Evolutionary conservation across 2,113 vertebrate genomes (phyloP).

Genomic region (Cochlearius cochlearius): DNA sequence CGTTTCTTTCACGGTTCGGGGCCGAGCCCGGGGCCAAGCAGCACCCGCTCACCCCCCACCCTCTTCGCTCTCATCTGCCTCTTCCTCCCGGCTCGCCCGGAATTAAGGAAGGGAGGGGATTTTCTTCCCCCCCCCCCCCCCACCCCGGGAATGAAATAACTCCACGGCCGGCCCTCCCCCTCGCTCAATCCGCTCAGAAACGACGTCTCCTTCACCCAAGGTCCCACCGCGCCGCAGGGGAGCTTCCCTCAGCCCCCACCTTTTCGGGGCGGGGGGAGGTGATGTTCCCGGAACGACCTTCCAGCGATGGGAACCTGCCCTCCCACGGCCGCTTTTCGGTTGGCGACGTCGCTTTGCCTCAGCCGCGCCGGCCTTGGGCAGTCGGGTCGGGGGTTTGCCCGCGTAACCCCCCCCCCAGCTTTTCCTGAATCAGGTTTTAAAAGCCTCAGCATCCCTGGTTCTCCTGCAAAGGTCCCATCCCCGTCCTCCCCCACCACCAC

Average conservation of each 20-base stretch:
- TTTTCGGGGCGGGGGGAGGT: background rate
- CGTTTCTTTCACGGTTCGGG: background rate
- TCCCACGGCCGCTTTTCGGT: background rate
- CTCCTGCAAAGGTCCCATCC: background rate
- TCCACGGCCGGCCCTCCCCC: rapidly evolving
- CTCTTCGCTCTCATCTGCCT: background rate
- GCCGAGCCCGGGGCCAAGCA: background rate
- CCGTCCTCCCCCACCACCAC: no score
- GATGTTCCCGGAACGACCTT: background rate
- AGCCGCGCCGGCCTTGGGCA: background rate
- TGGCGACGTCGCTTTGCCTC: background rate
- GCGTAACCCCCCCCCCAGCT: no score
- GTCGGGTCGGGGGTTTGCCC: background rate
- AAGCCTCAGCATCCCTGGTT: background rate
- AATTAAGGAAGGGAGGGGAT: background rate
- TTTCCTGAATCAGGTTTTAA: background rate
- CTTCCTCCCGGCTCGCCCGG: background rate
- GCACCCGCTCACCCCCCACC: background rate
- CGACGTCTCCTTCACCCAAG: background rate
- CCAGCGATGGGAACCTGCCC: background rate
- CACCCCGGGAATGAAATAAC: background rate
- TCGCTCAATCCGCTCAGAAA: background rate
- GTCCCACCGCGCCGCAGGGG: background rate
- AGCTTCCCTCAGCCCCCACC: background rate
- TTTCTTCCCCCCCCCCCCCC: no score